Base-by-base conservation (phyloP, 2,888 invertebrate species). In the Nycteola revayana region DNA sequence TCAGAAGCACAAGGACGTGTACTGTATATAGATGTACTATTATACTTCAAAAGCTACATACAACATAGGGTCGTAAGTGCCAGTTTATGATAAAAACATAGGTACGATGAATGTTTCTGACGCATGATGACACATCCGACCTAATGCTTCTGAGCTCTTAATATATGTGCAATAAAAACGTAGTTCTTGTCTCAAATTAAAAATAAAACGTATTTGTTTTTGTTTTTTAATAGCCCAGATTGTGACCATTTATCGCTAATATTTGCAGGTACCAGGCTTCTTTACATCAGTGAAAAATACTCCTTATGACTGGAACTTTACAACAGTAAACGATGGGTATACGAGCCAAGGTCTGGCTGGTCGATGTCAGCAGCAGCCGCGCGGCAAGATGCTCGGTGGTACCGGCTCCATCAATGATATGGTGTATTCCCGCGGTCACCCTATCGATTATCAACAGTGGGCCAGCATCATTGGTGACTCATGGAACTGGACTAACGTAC, bases 301-400 rank as follows among this genome's bases (percentile, higher is more conserved):
- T 21, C 36, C 34, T 0, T 78, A 72, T 31, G 85, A 86, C 35
- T 86, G 86, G 86, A 83, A 84, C 42, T 82, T 82, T 36, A 82
- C 77, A 0, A 74, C 79, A 0, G 59, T 65, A 0, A 46, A 77
- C 42, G 75, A 83, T 28, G 42, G 59, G 1, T 36, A 40, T 21
- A 60, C 80, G 0, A 75, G 85, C 25, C 83, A 81, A 36, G 72
- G 71, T 0, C 55, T 83, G 14, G 36, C 28, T 1, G 62, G 45
- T 1, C 79, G 81, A 2, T 57, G 51, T 0, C 74, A 80, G 59
- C 52, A 51, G 10, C 84, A 80, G 42, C 82, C 81, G 0, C 73
- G 85, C 1, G 85, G 82, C 7, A 74, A 52, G 46, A 68, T 83
- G 74, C 65, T 87, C 5, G 85, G 85, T 1, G 85, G 86, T 24